Percentiles rank a stretch among this genome's conserved stretches.
Conservation (phyloP, 2,797 vertebrate species). For the Coendou prehensilis region DNA sequence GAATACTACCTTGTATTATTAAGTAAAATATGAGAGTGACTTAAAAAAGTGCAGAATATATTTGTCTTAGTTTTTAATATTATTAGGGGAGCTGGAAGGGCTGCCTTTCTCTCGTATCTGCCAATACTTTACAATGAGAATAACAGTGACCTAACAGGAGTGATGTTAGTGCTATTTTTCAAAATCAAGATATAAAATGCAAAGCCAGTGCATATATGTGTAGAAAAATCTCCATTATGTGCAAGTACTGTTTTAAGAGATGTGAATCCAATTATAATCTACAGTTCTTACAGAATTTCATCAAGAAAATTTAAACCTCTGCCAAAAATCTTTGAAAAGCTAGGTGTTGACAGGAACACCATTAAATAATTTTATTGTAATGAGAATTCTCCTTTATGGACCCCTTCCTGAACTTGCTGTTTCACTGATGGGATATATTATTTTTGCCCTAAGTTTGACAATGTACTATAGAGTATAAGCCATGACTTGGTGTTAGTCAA, state of each 20-base stretch:
- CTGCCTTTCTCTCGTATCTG: background rate
- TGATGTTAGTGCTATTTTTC: background rate
- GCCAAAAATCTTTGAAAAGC: conserved; percentile 57
- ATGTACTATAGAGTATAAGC: background rate
- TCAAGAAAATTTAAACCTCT: conserved; percentile 34
- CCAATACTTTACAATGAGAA: background rate
- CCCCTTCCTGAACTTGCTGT: background rate
- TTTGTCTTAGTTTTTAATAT: background rate
- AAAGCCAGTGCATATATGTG: background rate
- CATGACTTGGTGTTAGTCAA: conserved; percentile 20
- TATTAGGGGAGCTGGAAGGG: background rate
- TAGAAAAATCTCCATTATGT: background rate
- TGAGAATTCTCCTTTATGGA: background rate
- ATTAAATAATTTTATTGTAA: background rate
- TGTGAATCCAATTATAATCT: conserved; percentile 39
- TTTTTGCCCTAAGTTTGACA: conserved; percentile 50
- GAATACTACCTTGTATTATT: background rate
- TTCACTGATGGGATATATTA: background rate
- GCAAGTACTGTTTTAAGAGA: conserved; percentile 6
- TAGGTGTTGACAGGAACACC: background rate
- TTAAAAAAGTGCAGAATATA: background rate
- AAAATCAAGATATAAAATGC: background rate
- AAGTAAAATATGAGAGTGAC: conserved; percentile 22
- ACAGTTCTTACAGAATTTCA: conserved; percentile 7
- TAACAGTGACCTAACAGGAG: background rate